phyloP scores from a whole-genome alignment of 1,140 invertebrate species.

The Solen grandis region DNA sequence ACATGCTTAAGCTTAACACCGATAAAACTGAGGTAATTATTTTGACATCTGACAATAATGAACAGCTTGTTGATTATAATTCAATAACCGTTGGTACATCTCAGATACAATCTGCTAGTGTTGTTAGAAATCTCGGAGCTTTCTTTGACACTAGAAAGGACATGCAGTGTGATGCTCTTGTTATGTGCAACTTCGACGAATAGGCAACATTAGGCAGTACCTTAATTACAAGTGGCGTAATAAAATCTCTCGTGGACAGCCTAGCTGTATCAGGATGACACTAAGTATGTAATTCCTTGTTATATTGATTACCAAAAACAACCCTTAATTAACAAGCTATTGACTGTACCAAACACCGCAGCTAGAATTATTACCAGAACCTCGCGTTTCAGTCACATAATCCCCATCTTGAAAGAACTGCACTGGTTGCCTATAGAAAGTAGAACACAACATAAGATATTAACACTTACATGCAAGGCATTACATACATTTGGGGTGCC shows the following conservation, averaged over 20 bases:
- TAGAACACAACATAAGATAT: too few species aligned
- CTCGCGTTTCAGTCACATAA: neutral
- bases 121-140: neutral
- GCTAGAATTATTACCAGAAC: neutral
- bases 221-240: neutral
- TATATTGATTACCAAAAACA: neutral
- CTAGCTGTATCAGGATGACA: neutral
- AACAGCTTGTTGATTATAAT: neutral
- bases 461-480: neutral
- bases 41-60: neutral
- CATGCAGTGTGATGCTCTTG: neutral
- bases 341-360: too few species aligned
- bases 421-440: neutral
- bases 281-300: neutral
- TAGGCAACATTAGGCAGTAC: neutral
- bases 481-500: too few species aligned
- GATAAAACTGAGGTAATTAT: neutral
- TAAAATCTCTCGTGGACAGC: neutral
- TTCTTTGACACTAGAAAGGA: neutral
- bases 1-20: neutral
- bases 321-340: neutral
- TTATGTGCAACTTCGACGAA: neutral
- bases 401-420: neutral
- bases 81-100: neutral
- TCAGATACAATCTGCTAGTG: neutral